A percentile compares a stretch with the other conserved stretches of the same genome.
These are phyloP conservation scores for Nudaria mundana DNA, from an alignment of 2,888 invertebrate genomes.

Conservation along the genomic window DNA sequence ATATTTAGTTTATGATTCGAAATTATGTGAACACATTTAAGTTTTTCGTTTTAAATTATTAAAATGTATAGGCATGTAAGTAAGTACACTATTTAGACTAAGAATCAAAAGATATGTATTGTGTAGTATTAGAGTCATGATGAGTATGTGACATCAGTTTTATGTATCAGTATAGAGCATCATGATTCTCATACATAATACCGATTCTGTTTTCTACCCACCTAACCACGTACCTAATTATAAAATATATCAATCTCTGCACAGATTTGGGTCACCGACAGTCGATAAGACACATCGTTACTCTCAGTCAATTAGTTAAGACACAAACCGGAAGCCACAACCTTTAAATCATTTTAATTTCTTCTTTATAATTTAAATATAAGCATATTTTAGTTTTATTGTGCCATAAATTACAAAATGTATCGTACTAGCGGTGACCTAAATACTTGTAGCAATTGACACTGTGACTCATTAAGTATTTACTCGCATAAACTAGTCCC, in stretches of 20 bases:
- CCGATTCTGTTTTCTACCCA: too few relatives aligned
- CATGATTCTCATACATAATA: too few relatives aligned
- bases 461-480: constrained; percentile 51
- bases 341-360: constrained; percentile 7
- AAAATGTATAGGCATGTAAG: too few relatives aligned
- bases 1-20: too few relatives aligned
- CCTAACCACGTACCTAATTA: too few relatives aligned
- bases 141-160: too few relatives aligned
- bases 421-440: constrained; percentile 37
- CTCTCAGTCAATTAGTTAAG: constrained; percentile 20
- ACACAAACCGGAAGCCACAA: constrained; percentile 26
- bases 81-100: too few relatives aligned
- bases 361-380: constrained; percentile 11
- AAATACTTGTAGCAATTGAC: constrained; percentile 62
- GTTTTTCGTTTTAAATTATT: too few relatives aligned
- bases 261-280: constrained; percentile 15
- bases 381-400: constrained; percentile 27
- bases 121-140: too few relatives aligned
- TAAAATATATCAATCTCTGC: neutral
- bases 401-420: constrained; percentile 12
- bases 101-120: too few relatives aligned
- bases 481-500: constrained; percentile 38
- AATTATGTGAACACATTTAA: too few relatives aligned
- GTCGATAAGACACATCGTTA: constrained; percentile 22
- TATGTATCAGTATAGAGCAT: too few relatives aligned